Evolutionary conservation across 1,140 invertebrate genomes (phyloP).

Genomic region (Drosophila paulistorum): DNA sequence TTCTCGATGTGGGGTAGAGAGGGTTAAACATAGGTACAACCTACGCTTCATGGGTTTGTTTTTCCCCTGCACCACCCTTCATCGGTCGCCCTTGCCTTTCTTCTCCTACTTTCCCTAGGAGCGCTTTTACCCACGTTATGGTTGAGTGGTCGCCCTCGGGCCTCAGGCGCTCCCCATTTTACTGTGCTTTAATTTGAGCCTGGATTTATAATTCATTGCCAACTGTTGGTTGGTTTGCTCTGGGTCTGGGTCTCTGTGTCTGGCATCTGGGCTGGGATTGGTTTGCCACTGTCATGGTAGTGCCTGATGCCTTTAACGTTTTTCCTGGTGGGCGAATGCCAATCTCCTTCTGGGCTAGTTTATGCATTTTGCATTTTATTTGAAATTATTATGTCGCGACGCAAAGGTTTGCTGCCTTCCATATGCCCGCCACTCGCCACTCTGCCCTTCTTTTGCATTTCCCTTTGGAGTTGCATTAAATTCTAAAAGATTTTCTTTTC

Average conservation of each 20-base stretch:
- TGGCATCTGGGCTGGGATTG: conserved; percentile 33
- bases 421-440: too few species aligned
- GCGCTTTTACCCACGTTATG: conserved; percentile 3
- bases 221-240: conserved; percentile 35
- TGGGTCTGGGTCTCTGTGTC: conserved; percentile 16
- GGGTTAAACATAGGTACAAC: conserved; percentile 24
- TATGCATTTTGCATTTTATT: conserved; percentile 82
- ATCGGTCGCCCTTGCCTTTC: conserved; percentile 6
- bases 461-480: conserved; percentile 44
- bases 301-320: conserved; percentile 19
- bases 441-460: not conserved
- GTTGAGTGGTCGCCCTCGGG: conserved; percentile 18
- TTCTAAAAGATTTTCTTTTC: conserved; percentile 19
- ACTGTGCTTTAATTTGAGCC: conserved; percentile 76
- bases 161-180: conserved; percentile 25
- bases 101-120: conserved; percentile 7
- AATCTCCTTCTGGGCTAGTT: conserved; percentile 53
- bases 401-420: conserved; percentile 27
- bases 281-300: conserved; percentile 34
- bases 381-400: conserved; percentile 80
- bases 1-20: not conserved
- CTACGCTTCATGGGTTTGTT: conserved; percentile 55
- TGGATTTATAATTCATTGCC: conserved; percentile 82
- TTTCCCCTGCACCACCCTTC: conserved; percentile 16
- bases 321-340: conserved; percentile 62